These are phyloP conservation scores for Sceloporus undulatus DNA, from an alignment of 2,113 vertebrate genomes.

Conservation along the genomic window DNA sequence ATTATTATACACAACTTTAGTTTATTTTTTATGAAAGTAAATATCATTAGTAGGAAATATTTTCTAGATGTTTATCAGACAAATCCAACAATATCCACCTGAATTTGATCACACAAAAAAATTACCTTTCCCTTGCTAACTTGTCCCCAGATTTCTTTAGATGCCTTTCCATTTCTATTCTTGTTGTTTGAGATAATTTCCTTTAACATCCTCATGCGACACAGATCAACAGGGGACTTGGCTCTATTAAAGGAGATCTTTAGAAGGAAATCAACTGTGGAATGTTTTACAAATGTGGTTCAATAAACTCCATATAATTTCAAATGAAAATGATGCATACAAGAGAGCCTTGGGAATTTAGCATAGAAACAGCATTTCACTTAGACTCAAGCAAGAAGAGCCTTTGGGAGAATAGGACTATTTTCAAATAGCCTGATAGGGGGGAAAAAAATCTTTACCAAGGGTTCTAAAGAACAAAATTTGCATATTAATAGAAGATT, in stretches of 20 bases:
- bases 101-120: constrained; percentile 58
- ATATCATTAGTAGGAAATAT: constrained; percentile 25
- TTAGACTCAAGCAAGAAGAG: constrained; percentile 73
- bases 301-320: constrained; percentile 79
- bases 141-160: constrained; percentile 50
- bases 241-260: constrained; percentile 76
- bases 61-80: constrained; percentile 23
- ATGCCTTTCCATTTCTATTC: constrained; percentile 53
- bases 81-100: constrained; percentile 15
- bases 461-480: constrained; percentile 78
- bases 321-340: constrained; percentile 74
- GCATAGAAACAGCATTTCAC: constrained; percentile 77
- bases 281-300: constrained; percentile 82
- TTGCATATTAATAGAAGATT: constrained; percentile 84
- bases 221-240: constrained; percentile 69
- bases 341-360: constrained; percentile 73
- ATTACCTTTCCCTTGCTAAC: constrained; percentile 37
- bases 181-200: constrained; percentile 66
- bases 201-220: constrained; percentile 69
- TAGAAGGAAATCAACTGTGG: constrained; percentile 79
- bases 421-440: constrained; percentile 75
- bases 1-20: background rate
- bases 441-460: constrained; percentile 67
- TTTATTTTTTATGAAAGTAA: constrained; percentile 29
- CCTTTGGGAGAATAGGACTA: constrained; percentile 75